These are phyloP conservation scores for Anhinga anhinga DNA, from an alignment of 2,113 vertebrate species.

Conservation along the genomic window DNA sequence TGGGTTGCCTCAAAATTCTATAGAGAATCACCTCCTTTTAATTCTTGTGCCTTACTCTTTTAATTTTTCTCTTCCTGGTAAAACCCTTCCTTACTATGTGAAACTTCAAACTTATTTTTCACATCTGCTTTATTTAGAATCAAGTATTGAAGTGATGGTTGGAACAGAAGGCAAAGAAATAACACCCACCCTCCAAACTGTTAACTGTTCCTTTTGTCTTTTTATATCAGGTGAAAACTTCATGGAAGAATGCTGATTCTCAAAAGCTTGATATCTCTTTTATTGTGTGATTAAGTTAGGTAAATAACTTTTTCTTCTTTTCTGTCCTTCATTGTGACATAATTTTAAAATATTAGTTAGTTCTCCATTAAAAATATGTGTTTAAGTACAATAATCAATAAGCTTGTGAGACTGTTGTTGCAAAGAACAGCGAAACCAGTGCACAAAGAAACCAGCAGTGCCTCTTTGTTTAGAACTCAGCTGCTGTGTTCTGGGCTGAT, in stretches of 20 bases:
- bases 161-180: background rate
- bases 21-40: background rate
- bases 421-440: background rate
- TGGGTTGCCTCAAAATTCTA: background rate
- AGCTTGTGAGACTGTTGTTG: background rate
- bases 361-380: background rate
- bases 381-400: background rate
- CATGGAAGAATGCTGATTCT: background rate
- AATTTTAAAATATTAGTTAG: background rate
- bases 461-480: background rate
- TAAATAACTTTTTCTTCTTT: background rate
- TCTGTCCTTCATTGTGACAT: background rate
- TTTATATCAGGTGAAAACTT: background rate
- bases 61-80: background rate
- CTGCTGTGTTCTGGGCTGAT: background rate
- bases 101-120: background rate
- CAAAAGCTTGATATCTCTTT: background rate
- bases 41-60: background rate
- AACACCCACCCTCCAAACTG: background rate
- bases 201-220: background rate
- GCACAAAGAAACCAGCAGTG: background rate
- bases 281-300: background rate
- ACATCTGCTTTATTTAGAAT: background rate
- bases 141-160: background rate
- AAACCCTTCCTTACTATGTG: background rate